Conservation (phyloP, 2,113 vertebrate genomes). For the Rutilus rutilus region DNA sequence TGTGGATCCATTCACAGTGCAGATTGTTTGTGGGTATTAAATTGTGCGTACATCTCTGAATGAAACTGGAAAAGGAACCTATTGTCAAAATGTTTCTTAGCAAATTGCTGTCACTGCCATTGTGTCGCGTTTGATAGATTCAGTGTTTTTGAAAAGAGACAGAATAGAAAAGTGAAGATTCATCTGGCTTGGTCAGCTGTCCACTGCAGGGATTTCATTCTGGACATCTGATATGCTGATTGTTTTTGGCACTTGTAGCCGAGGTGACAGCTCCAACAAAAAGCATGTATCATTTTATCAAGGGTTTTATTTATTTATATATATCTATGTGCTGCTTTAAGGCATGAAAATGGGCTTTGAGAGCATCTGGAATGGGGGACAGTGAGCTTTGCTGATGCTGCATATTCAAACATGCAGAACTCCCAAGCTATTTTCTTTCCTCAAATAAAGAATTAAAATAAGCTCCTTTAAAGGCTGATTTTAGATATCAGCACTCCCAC, state of each 20-base stretch:
- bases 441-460: slow-evolving; percentile 57
- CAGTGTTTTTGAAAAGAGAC: slow-evolving; percentile 62
- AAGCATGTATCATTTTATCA: slow-evolving; percentile 46
- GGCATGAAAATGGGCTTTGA: slow-evolving; percentile 47
- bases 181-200: slow-evolving; percentile 23
- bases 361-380: slow-evolving; percentile 27
- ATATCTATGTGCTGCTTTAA: slow-evolving; percentile 13
- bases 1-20: slow-evolving; percentile 74
- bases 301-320: slow-evolving; percentile 20
- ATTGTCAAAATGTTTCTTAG: slow-evolving; percentile 80
- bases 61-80: slow-evolving; percentile 67
- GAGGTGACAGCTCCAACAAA: slow-evolving; percentile 45
- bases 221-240: slow-evolving; percentile 52
- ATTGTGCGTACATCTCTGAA: slow-evolving; percentile 77
- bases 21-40: slow-evolving; percentile 80
- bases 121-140: slow-evolving; percentile 77
- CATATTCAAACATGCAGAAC: slow-evolving; percentile 36
- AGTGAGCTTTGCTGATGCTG: slow-evolving; percentile 43
- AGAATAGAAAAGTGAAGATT: slow-evolving; percentile 50
- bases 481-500: slow-evolving; percentile 56
- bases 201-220: slow-evolving; percentile 47
- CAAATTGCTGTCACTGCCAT: slow-evolving; percentile 79
- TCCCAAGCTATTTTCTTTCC: slow-evolving; percentile 47
- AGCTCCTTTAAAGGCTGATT: slow-evolving; percentile 60
- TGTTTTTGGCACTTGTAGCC: slow-evolving; percentile 52